Percentiles rank a stretch among this genome's conserved stretches.
phyloP scores from a whole-genome alignment of 2,113 vertebrate species.

The Dendropsophus ebraccatus region DNA sequence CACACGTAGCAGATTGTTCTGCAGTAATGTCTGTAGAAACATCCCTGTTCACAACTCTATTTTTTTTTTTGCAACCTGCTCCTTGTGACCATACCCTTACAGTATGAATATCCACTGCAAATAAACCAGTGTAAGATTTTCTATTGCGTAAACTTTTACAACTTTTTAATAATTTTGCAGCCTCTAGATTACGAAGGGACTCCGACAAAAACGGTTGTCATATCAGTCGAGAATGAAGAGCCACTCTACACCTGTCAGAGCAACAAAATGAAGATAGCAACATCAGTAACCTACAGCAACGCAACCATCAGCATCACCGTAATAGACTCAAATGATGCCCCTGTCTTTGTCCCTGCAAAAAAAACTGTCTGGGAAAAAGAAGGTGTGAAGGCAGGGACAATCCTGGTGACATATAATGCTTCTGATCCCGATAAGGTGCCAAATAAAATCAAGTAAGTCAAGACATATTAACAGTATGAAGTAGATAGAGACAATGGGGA shows the following conservation, averaged over 20 bases:
- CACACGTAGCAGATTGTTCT: too few relatives aligned
- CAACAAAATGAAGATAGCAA: background rate
- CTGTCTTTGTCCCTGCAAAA: constrained; percentile 65
- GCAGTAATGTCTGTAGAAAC: background rate
- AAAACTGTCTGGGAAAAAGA: constrained; percentile 62
- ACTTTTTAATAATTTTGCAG: constrained; percentile 64
- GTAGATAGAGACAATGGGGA: too few relatives aligned
- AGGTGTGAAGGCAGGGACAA: constrained; percentile 69
- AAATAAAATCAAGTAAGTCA: constrained; percentile 61
- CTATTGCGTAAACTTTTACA: background rate
- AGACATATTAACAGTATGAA: too few relatives aligned
- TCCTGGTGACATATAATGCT: constrained; percentile 66
- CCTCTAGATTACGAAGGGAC: constrained; percentile 69
- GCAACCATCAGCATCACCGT: constrained; percentile 66
- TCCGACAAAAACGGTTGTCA: constrained; percentile 52
- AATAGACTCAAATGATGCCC: constrained; percentile 70
- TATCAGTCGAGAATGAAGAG: constrained; percentile 76
- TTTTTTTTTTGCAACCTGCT: background rate
- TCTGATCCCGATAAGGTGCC: constrained; percentile 29
- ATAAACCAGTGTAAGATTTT: background rate
- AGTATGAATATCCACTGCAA: background rate
- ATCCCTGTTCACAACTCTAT: too few relatives aligned
- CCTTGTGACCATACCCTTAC: background rate
- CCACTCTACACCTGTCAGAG: constrained; percentile 66
- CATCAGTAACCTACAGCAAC: rapidly evolving